These are phyloP conservation scores for Typhlomys cinereus DNA, from an alignment of 2,113 vertebrate genomes.

Conservation along the genomic window DNA sequence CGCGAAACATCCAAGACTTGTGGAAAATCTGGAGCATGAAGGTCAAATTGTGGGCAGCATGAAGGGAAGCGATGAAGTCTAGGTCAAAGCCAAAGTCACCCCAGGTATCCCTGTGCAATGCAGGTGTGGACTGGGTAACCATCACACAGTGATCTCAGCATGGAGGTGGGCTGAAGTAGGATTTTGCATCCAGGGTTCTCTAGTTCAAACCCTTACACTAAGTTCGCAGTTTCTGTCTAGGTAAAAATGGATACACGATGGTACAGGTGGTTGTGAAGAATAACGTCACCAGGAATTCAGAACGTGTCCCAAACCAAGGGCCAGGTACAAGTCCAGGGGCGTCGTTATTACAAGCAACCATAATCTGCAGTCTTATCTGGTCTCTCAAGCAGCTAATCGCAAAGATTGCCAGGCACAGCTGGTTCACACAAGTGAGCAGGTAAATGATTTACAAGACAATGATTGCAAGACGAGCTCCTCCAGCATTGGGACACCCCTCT, in stretches of 20 bases:
- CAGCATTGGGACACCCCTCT: neutral
- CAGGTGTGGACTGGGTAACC: too few species aligned
- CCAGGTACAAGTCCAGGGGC: neutral
- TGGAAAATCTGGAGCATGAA: neutral
- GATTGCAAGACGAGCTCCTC: neutral
- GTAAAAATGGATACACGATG: neutral
- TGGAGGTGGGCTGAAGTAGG: neutral
- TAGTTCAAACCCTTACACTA: neutral
- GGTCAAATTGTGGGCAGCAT: neutral
- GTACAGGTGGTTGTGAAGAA: neutral
- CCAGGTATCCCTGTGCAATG: too few species aligned
- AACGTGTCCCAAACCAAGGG: neutral
- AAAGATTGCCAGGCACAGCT: neutral
- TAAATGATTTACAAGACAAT: conserved; percentile 62
- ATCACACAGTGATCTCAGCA: too few species aligned
- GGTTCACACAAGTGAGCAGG: neutral
- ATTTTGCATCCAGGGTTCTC: neutral
- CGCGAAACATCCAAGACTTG: too few species aligned
- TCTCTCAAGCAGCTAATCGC: neutral
- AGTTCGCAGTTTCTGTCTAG: neutral
- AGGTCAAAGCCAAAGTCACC: neutral
- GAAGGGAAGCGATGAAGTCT: neutral
- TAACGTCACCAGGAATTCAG: neutral
- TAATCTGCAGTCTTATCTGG: neutral
- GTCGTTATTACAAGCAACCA: neutral